Evolutionary conservation across 2,797 vertebrate genomes (phyloP), one percentile per base, ranked within the genome.

Genomic region (Calcarius lapponicus): DNA sequence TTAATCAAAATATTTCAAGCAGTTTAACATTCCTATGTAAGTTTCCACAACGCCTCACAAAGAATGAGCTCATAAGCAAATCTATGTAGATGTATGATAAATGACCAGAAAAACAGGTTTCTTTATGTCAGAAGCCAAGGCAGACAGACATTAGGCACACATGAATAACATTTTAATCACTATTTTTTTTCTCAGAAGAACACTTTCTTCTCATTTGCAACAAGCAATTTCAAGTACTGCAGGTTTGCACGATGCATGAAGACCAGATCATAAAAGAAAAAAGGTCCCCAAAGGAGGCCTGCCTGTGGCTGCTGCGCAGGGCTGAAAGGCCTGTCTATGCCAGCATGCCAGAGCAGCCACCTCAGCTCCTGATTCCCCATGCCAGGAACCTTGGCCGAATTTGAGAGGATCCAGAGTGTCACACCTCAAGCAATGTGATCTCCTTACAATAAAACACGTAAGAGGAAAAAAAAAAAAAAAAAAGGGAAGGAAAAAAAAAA

Each of bases 41-140:
- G 92, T 97, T 93, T 96, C 96, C 90, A 74, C 94, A 93, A 94
- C 21, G 53, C 88, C 73, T 94, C 81, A 97, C 93, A 96, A 97
- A 97, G 94, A 92, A 87, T 93, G 96, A 97, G 88, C 92, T 97
- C 97, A 97, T 94, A 97, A 96, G 96, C 96, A 97, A 97, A 96
- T 95, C 95, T 96, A 97, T 95, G 90, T 86, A 97, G 96, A 97
- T 97, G 86, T 88, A 95, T 95, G 97, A 96, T 97, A 97, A 97
- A 96, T 96, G 97, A 97, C 97, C 96, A 97, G 97, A 98, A 97
- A 98, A 98, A 97, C 96, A 97, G 97, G 97, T 97, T 97, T 88
- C 94, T 96, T 96, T 94, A 94, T 93, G 96, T 96, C 93, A 94
- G 95, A 82, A 85, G 92, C 83, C 88, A 95, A 90, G 60, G 91